phyloP scores from a whole-genome alignment of 2,888 invertebrate genomes.

The Keiferia lycopersicella region DNA sequence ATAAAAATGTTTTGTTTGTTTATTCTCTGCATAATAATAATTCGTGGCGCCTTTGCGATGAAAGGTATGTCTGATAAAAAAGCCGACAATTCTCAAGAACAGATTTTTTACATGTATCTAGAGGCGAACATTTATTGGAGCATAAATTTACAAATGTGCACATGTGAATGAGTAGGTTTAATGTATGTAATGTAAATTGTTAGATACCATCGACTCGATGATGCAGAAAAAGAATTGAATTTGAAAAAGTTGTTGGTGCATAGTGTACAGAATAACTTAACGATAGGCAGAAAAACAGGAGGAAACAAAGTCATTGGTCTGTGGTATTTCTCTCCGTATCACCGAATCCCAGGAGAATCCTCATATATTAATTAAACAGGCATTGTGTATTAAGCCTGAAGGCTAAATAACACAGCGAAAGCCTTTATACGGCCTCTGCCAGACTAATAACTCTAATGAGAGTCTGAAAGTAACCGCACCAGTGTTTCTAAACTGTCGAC shows the following conservation, averaged over 20 bases:
- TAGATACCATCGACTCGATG: too few species aligned
- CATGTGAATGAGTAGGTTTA: too few species aligned
- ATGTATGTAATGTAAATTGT: too few species aligned
- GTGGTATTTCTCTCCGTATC: constrained; percentile 7
- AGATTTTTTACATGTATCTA: too few species aligned
- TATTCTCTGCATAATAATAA: constrained; percentile 39
- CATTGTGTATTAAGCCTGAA: constrained; percentile 1
- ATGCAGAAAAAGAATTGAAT: too few species aligned
- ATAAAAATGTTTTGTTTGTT: constrained; percentile 44
- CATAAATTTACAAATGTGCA: too few species aligned
- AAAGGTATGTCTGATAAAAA: constrained; percentile 32
- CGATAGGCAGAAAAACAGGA: background rate
- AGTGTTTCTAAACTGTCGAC: background rate
- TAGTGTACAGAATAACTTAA: too few species aligned
- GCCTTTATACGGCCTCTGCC: background rate
- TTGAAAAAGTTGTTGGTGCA: too few species aligned
- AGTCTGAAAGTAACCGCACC: background rate
- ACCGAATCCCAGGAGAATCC: background rate
- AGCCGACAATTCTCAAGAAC: background rate
- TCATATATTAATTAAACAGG: constrained; percentile 3
- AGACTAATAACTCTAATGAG: background rate
- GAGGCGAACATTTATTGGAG: too few species aligned
- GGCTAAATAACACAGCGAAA: background rate
- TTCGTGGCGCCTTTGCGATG: constrained; percentile 26
- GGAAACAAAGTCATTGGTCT: background rate